phyloP scores from a whole-genome alignment of 1,140 invertebrate genomes.

The Condylostylus longicornis region DNA sequence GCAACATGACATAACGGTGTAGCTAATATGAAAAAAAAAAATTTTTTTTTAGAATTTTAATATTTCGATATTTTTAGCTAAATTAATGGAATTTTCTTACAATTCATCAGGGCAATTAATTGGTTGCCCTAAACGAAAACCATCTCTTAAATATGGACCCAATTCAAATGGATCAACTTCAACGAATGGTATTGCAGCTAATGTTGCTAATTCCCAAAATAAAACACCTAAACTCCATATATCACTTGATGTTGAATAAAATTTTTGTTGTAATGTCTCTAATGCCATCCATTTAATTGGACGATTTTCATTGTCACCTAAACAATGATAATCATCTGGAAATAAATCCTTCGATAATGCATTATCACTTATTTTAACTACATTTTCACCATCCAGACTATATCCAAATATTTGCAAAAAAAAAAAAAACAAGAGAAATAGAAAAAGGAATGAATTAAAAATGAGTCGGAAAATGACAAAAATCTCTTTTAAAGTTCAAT shows the following conservation, averaged over 20 bases:
- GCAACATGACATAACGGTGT: constrained; percentile 73
- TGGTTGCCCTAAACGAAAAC: constrained; percentile 71
- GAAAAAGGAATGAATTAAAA: constrained; percentile 2
- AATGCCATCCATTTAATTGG: constrained; percentile 86
- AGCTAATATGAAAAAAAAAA: constrained; percentile 38
- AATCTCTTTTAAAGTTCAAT: no score
- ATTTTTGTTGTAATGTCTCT: constrained; percentile 58
- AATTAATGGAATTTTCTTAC: constrained; percentile 38
- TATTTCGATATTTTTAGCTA: neutral
- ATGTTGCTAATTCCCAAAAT: constrained; percentile 77
- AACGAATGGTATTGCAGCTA: constrained; percentile 38
- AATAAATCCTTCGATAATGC: constrained; percentile 76
- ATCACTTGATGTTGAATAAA: constrained; percentile 1
- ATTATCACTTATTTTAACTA: constrained; percentile 71
- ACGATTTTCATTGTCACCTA: constrained; percentile 80
- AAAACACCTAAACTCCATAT: constrained; percentile 77
- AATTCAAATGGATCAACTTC: constrained; percentile 86
- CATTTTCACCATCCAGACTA: constrained; percentile 66
- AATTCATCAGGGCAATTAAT: constrained; percentile 83
- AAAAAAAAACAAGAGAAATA: no score
- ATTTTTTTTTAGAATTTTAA: neutral
- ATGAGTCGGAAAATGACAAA: neutral
- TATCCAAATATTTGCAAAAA: constrained; percentile 62
- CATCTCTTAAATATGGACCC: constrained; percentile 61
- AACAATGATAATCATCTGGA: constrained; percentile 80